Conservation (phyloP, 2,888 invertebrate species). For the Dryococelus australis region DNA sequence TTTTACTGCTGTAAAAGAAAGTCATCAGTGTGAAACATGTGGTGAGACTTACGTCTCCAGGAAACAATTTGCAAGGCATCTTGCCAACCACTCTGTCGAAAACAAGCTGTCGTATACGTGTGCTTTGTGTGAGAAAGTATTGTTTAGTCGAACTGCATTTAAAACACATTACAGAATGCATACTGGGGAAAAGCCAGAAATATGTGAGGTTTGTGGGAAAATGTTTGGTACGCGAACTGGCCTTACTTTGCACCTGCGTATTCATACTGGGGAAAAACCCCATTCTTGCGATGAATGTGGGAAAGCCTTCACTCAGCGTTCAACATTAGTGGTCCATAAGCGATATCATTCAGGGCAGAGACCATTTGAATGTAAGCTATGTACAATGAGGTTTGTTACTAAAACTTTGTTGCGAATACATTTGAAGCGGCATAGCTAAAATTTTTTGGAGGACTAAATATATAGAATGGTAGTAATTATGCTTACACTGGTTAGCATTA, state of each 20-base stretch:
- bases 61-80: conserved; percentile 57
- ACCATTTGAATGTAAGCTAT: conserved; percentile 66
- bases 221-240: conserved; percentile 58
- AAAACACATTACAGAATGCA: conserved; percentile 69
- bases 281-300: conserved; percentile 37
- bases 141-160: conserved; percentile 66
- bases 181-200: conserved; percentile 68
- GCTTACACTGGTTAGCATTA: too few species aligned
- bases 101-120: conserved; percentile 26
- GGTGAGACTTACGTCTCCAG: conserved; percentile 57
- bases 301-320: conserved; percentile 60
- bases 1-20: conserved; percentile 55
- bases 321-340: conserved; percentile 68
- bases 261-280: conserved; percentile 48
- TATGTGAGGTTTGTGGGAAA: conserved; percentile 62
- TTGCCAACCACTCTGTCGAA: conserved; percentile 54
- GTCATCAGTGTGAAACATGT: conserved; percentile 57
- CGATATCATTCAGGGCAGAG: conserved; percentile 68
- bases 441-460: not conserved
- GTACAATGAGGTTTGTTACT: conserved; percentile 69
- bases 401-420: conserved; percentile 70
- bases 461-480: too few species aligned
- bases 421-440: conserved; percentile 54
- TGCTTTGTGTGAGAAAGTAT: conserved; percentile 66
- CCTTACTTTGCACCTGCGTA: conserved; percentile 58